phyloP scores from a whole-genome alignment of 2,797 vertebrate species.

The Pelobates cultripes region DNA sequence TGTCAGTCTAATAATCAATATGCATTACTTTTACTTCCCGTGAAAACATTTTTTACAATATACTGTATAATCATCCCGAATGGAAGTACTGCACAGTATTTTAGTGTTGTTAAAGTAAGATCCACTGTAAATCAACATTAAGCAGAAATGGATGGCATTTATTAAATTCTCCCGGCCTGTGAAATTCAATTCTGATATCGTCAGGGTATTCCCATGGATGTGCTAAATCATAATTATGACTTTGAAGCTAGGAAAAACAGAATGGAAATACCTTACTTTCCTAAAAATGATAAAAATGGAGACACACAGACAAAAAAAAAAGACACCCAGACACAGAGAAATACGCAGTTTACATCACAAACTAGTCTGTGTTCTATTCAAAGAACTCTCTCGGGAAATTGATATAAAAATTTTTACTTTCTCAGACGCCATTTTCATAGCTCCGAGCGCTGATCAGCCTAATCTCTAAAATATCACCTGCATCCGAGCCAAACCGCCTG shows the following conservation, averaged over 20 bases:
- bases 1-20: constrained; percentile 44
- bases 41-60: constrained; percentile 48
- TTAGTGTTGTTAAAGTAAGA: constrained; percentile 47
- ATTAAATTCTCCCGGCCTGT: constrained; percentile 50
- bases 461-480: no score
- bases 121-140: constrained; percentile 55
- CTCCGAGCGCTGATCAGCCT: no score
- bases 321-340: neutral
- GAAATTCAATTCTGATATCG: constrained; percentile 57
- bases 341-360: no score
- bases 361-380: no score
- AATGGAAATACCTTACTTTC: constrained; percentile 14
- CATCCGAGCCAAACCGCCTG: no score
- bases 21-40: constrained; percentile 46
- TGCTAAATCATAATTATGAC: constrained; percentile 53
- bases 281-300: neutral
- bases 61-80: constrained; percentile 38
- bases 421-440: no score
- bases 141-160: constrained; percentile 53
- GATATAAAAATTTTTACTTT: no score
- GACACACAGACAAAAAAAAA: neutral
- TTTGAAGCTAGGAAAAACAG: constrained; percentile 34
- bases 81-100: constrained; percentile 44
- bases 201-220: constrained; percentile 42
- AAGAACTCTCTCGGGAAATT: no score